Evolutionary conservation across 1,140 invertebrate genomes (phyloP).

Genomic region (Anadara kagoshimensis): DNA sequence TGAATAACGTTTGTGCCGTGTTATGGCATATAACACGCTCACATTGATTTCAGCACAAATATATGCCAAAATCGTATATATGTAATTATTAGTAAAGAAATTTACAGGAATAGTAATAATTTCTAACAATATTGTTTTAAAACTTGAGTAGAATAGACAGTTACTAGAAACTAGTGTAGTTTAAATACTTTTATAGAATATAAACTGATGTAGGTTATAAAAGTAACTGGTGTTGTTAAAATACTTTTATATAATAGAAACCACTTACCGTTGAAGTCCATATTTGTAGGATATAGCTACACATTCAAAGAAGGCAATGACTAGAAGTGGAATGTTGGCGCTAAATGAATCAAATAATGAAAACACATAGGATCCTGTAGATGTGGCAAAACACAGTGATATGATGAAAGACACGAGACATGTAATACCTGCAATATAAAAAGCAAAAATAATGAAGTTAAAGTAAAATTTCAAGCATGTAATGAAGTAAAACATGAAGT

Average conservation of each 20-base stretch:
- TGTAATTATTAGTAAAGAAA: too few relatives aligned
- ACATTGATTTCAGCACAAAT: too few relatives aligned
- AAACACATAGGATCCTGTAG: conserved; percentile 54
- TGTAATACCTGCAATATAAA: conserved; percentile 44
- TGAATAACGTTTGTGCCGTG: too few relatives aligned
- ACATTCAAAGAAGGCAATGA: conserved; percentile 56
- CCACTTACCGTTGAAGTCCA: conserved; percentile 51
- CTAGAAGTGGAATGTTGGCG: conserved; percentile 52
- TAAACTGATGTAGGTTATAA: too few relatives aligned
- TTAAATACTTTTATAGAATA: too few relatives aligned
- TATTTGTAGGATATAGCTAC: conserved; percentile 54
- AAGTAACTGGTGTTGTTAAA: too few relatives aligned
- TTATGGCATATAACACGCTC: too few relatives aligned
- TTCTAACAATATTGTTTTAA: too few relatives aligned
- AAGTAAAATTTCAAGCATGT: not conserved
- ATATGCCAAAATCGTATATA: too few relatives aligned
- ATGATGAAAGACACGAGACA: conserved; percentile 46
- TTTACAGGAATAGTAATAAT: too few relatives aligned
- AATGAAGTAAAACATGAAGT: not conserved
- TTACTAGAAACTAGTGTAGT: too few relatives aligned
- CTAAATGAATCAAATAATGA: conserved; percentile 54
- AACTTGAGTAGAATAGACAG: too few relatives aligned
- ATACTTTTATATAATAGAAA: not conserved
- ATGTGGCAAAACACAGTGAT: conserved; percentile 51
- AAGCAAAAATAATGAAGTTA: not conserved